phyloP scores from a whole-genome alignment of 37 sponge, comb jelly and placozoan genomes.

The Geodia barretti region DNA sequence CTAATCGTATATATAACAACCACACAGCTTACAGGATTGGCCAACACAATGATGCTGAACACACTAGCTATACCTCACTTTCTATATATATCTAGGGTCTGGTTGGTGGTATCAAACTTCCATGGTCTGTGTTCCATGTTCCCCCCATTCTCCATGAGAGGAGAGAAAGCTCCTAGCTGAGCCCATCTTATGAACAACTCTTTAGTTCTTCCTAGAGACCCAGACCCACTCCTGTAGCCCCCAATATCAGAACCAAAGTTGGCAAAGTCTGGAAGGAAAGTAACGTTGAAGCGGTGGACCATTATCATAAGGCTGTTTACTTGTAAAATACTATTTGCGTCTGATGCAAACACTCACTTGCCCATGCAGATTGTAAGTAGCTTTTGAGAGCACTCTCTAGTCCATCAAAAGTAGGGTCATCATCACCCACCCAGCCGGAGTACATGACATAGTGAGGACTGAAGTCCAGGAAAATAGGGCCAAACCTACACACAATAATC shows the following conservation, averaged over 20 bases:
- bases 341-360: slow-evolving; percentile 24
- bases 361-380: slow-evolving; percentile 89
- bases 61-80: slow-evolving; percentile 32
- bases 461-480: slow-evolving; percentile 68
- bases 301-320: neutral
- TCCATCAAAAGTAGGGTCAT: slow-evolving; percentile 84
- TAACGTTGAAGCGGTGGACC: too few species aligned
- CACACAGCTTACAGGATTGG: too few species aligned
- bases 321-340: neutral
- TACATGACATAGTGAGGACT: slow-evolving; percentile 71
- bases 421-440: slow-evolving; percentile 87
- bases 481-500: too few species aligned
- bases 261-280: slow-evolving; percentile 66
- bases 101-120: slow-evolving; percentile 77
- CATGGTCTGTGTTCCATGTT: slow-evolving; percentile 88
- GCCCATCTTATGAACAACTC: slow-evolving; percentile 82
- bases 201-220: slow-evolving; percentile 72
- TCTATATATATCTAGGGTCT: slow-evolving; percentile 74
- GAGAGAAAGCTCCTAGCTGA: slow-evolving; percentile 87
- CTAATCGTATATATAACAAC: too few species aligned
- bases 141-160: slow-evolving; percentile 91
- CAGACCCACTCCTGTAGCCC: slow-evolving; percentile 74
- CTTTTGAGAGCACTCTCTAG: slow-evolving; percentile 69
- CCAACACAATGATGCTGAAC: too few species aligned
- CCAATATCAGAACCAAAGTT: slow-evolving; percentile 94